These are phyloP conservation scores for Gorsachius goisagi DNA, from an alignment of 2,113 vertebrate genomes.

Conservation along the genomic window DNA sequence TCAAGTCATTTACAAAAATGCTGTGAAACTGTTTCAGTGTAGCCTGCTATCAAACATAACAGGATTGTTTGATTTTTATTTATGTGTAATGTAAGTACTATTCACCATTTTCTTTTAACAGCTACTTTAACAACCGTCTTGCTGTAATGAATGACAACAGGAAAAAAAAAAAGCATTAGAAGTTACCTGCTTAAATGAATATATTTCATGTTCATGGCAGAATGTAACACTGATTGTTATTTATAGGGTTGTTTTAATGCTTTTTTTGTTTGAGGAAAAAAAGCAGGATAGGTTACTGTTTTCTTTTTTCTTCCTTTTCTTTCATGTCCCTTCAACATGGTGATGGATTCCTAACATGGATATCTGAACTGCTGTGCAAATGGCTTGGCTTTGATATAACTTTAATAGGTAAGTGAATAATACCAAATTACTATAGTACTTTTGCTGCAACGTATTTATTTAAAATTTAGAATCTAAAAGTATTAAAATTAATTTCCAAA, in stretches of 20 bases:
- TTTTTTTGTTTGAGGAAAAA: not conserved
- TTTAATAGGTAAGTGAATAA: slow-evolving; percentile 76
- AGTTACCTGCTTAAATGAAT: not conserved
- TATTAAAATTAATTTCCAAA: not conserved
- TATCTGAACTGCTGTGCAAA: slow-evolving; percentile 39
- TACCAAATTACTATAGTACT: not conserved
- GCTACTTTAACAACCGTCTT: slow-evolving; percentile 18
- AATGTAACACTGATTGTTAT: not conserved
- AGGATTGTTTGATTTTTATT: slow-evolving; percentile 52
- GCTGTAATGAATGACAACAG: slow-evolving; percentile 35
- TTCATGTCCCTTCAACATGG: slow-evolving; percentile 1
- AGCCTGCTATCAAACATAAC: slow-evolving; percentile 46
- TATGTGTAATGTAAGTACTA: slow-evolving; percentile 2
- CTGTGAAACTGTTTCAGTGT: slow-evolving; percentile 37
- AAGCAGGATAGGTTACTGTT: slow-evolving; percentile 9
- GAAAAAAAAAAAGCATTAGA: not conserved
- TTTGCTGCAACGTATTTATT: not conserved
- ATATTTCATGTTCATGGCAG: not conserved
- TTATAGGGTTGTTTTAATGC: not conserved
- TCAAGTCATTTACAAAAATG: slow-evolving; percentile 68
- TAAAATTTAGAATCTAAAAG: not conserved
- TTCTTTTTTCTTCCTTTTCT: slow-evolving; percentile 43
- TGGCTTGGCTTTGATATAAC: not conserved
- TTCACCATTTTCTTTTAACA: slow-evolving; percentile 41
- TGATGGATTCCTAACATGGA: slow-evolving; percentile 15